phyloP scores from a whole-genome alignment of 37 sponge, comb jelly and placozoan species.

The Halichondria panicea region DNA sequence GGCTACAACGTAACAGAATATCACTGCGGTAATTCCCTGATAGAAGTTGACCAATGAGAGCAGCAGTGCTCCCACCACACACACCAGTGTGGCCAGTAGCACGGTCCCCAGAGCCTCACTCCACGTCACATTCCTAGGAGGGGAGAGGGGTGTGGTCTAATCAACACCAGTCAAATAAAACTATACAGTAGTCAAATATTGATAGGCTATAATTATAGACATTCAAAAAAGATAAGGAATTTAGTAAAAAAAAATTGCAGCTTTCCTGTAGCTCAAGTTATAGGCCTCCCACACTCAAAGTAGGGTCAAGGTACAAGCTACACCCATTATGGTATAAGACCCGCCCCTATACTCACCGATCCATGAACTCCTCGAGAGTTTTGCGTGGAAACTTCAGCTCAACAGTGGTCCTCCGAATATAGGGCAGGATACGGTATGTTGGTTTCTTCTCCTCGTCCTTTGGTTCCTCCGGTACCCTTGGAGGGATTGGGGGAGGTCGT shows the following conservation, averaged over 20 bases:
- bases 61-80: constrained; percentile 56
- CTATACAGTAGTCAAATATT: background rate
- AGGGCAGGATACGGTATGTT: constrained; percentile 39
- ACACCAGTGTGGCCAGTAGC: constrained; percentile 47
- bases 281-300: too few species aligned
- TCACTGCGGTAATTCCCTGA: constrained; percentile 57
- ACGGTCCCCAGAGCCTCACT: constrained; percentile 36
- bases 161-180: background rate
- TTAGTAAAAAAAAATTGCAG: background rate
- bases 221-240: background rate
- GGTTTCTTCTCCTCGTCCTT: constrained; percentile 21
- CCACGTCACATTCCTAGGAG: constrained; percentile 63
- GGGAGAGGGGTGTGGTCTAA: too few species aligned
- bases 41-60: constrained; percentile 64
- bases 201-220: background rate
- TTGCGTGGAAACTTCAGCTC: constrained; percentile 35
- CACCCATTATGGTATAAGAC: too few species aligned
- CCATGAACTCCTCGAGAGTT: constrained; percentile 72
- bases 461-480: background rate
- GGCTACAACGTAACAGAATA: constrained; percentile 75
- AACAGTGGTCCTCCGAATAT: constrained; percentile 42
- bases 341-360: constrained; percentile 30
- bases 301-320: too few species aligned
- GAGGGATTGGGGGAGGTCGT: constrained; percentile 16
- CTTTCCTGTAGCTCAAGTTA: too few species aligned